Evolutionary conservation across 2,113 vertebrate species (phyloP), one percentile per base, ranked within the genome.

Genomic region (Arenaria interpres): DNA sequence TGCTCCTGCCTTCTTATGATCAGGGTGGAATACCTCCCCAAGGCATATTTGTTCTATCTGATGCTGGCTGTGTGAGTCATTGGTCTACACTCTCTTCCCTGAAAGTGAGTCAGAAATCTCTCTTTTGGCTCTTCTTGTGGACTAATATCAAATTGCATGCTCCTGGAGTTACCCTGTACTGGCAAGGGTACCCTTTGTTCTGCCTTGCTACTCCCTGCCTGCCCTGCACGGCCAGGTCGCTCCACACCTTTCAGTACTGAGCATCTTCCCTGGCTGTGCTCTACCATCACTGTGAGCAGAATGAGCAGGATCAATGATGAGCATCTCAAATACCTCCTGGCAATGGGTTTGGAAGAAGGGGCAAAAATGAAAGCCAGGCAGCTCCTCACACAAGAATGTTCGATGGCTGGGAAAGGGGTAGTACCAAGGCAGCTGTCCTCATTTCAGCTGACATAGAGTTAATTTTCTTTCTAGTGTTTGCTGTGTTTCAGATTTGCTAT

Each of bases 201-300:
- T 88, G 35, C 20, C 14, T 10, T 54, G 37, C 25, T 77, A 32
- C 46, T 60, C 22, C 3, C 5, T 41, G 35, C 17, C 43, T 75
- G 4, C 27, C 25, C n/a, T 28, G 41, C 6, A 2, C 0, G 0
- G 14, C 19, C 3, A 0, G 8, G 27, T 37, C 45, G 21, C 32
- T 48, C 23, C n/a, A 7, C 3, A 14, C 6, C 23, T 4, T 27
- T 27, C 59, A 24, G 39, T 28, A 23, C 18, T 32, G 57, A 68
- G 5, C 25, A 6, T 60, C 30, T 51, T 12, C 24, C 24, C 19
- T 9, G 24, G 14, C 11, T 45, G 23, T 60, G 10, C 30, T 35
- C 3, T 1, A 0, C 35, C 23, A 24, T 46, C 24, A 6, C 43
- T 7, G 37, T 2, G 8, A 56, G 37, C 2, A 9, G 45, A 10